Evolutionary conservation across 2,797 vertebrate species (phyloP).

Genomic region (Galaxias olidus): DNA sequence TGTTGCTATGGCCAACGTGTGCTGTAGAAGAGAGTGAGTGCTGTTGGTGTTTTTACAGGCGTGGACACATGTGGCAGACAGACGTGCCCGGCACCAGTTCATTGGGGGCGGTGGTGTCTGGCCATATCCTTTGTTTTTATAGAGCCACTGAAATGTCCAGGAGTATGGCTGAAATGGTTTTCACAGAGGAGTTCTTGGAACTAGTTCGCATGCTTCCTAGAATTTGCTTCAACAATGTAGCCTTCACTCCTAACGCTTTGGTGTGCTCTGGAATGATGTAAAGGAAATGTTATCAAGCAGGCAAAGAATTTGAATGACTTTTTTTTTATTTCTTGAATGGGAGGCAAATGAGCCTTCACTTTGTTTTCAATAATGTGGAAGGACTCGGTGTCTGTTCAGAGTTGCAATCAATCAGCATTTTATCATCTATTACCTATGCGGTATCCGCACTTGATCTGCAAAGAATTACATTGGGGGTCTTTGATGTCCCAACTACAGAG

Average conservation of each 20-base stretch:
- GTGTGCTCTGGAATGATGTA: too few relatives aligned
- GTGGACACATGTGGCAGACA: slow-evolving; percentile 66
- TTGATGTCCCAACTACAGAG: slow-evolving; percentile 63
- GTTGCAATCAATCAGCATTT: background rate
- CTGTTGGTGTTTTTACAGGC: slow-evolving; percentile 33
- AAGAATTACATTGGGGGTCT: slow-evolving; percentile 56
- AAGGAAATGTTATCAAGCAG: background rate
- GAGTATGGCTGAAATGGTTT: slow-evolving; percentile 32
- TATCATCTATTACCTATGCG: background rate
- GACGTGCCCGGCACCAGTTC: slow-evolving; percentile 45
- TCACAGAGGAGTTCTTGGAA: slow-evolving; percentile 18
- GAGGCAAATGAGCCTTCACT: background rate
- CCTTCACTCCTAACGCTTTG: background rate
- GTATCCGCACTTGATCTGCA: slow-evolving; percentile 26
- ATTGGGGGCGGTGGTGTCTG: slow-evolving; percentile 40
- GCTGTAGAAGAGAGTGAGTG: slow-evolving; percentile 19
- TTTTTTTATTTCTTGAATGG: too few relatives aligned
- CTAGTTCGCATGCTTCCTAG: too few relatives aligned
- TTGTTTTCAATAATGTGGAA: background rate
- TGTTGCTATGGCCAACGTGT: slow-evolving; percentile 39
- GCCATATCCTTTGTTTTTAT: slow-evolving; percentile 49
- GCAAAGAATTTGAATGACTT: background rate
- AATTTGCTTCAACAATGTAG: background rate
- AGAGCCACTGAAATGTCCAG: slow-evolving; percentile 56
- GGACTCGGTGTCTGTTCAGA: background rate